phyloP scores from a whole-genome alignment of 2,113 vertebrate species.

The Gulo gulo region DNA sequence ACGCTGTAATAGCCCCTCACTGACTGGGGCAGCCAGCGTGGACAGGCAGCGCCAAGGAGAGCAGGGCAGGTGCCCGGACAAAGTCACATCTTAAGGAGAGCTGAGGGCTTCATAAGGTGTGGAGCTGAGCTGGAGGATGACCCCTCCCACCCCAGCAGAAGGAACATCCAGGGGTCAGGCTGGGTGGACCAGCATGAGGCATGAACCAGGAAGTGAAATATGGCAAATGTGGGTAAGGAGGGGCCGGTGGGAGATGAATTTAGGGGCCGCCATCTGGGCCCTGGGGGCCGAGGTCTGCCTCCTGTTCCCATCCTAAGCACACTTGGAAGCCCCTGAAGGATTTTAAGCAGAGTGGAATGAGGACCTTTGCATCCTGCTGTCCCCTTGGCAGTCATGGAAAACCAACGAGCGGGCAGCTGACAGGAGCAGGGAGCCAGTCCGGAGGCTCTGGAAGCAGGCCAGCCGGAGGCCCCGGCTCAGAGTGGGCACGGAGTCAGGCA shows the following conservation, averaged over 20 bases:
- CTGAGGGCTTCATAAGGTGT: not conserved
- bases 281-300: not conserved
- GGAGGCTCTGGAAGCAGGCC: not conserved
- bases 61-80: not conserved
- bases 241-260: not conserved
- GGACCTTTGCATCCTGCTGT: not conserved
- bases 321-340: not conserved
- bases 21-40: not conserved
- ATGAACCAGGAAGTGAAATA: not conserved
- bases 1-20: accelerated
- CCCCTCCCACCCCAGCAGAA: not conserved
- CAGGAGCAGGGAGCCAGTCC: not conserved
- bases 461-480: accelerated
- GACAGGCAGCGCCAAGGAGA: not conserved
- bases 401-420: not conserved
- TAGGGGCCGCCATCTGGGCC: not conserved
- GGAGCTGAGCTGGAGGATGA: not conserved
- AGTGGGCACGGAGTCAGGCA: not conserved
- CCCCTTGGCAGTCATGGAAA: not conserved
- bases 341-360: not conserved
- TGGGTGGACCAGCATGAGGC: not conserved
- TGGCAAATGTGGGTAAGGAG: not conserved
- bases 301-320: not conserved
- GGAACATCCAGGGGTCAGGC: no score
- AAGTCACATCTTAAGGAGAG: not conserved